These are phyloP conservation scores for Tyto alba DNA, from an alignment of 2,113 vertebrate species.

Conservation along the genomic window DNA sequence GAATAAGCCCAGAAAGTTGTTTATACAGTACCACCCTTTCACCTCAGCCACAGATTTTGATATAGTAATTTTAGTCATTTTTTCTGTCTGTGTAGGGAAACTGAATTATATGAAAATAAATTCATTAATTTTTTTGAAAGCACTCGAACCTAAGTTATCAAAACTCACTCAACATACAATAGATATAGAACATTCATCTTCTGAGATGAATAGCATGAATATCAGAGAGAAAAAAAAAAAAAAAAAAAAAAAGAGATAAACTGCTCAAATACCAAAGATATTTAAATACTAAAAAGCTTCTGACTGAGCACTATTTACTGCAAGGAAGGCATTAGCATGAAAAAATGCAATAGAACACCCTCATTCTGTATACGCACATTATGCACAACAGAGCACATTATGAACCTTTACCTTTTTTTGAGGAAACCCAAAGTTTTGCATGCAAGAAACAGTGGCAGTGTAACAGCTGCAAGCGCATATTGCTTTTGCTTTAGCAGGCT, in stretches of 20 bases:
- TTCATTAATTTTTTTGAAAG: not conserved
- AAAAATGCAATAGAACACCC: not conserved
- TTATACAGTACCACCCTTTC: not conserved
- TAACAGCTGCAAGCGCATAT: not conserved
- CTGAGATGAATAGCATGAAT: rapidly evolving
- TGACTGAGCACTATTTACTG: not conserved
- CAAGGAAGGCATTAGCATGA: not conserved
- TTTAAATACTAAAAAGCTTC: not conserved
- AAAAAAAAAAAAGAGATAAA: not conserved
- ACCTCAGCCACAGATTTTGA: not conserved
- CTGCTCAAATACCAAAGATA: not conserved
- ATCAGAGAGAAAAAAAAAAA: no score
- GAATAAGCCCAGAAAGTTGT: not conserved
- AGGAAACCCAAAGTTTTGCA: not conserved
- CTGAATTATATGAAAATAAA: not conserved
- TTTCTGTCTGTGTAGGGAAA: not conserved
- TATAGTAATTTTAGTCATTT: not conserved
- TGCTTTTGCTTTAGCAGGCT: not conserved
- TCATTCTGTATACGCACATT: not conserved
- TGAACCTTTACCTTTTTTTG: not conserved
- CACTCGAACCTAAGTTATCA: not conserved
- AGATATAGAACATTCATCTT: not conserved
- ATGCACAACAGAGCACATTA: not conserved
- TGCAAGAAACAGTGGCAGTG: not conserved
- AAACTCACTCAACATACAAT: not conserved